Conservation (phyloP, 92 coral and sea anemone genomes). For the Anthopleura xanthogrammica region DNA sequence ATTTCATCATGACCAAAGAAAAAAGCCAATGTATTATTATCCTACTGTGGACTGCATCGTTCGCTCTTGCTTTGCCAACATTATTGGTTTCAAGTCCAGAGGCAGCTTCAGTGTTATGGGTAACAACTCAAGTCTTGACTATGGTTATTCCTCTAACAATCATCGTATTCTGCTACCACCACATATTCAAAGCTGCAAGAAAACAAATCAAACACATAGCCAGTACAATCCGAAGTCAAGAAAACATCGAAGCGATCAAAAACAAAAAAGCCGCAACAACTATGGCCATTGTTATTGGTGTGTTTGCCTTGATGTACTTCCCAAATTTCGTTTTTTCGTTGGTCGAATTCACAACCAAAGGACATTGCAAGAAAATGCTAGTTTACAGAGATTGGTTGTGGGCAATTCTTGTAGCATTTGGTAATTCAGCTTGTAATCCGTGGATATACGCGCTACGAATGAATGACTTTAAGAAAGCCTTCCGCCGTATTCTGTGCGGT, state of each 20-base stretch:
- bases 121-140: constrained; percentile 19
- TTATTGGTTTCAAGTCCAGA: constrained; percentile 16
- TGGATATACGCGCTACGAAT: constrained; percentile 48
- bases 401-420: constrained; percentile 32
- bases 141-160: constrained; percentile 22
- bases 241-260: constrained; percentile 18
- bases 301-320: constrained; percentile 24
- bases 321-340: constrained; percentile 45
- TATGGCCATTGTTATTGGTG: constrained; percentile 31
- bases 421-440: constrained; percentile 35
- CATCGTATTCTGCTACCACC: constrained; percentile 29
- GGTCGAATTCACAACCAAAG: constrained; percentile 21
- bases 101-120: constrained; percentile 28
- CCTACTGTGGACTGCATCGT: constrained; percentile 30
- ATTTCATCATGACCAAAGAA: constrained; percentile 6
- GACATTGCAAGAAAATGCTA: constrained; percentile 12
- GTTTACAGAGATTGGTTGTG: constrained; percentile 44
- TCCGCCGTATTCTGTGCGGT: constrained; percentile 15
- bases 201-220: constrained; percentile 19
- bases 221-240: background rate
- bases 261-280: constrained; percentile 36
- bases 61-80: constrained; percentile 18
- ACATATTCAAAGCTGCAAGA: constrained; percentile 43
- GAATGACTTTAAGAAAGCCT: constrained; percentile 32
- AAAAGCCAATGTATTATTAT: constrained; percentile 3